Base-by-base conservation (phyloP, 2,113 vertebrate genomes). In the Chaetura pelagica region DNA sequence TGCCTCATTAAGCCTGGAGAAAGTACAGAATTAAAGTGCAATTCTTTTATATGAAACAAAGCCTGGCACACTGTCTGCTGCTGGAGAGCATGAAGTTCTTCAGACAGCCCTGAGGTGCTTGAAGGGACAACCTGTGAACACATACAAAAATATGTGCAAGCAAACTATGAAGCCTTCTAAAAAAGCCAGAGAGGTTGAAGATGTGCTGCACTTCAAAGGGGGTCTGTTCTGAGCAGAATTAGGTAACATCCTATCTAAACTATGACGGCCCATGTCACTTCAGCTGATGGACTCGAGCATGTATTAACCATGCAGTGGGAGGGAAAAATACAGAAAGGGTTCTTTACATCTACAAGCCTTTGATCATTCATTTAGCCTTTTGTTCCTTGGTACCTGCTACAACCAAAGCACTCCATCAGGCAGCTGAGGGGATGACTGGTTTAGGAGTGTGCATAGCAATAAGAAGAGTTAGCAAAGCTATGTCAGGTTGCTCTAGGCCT, bases 41-140 rank as follows among this genome's bases (percentile, higher is more conserved):
- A 84, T 93, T 91, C 15, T 73, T 93, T 73, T 15, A 19, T 20
- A 80, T n/a, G 67, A 89, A 87, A 61, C n/a, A 87, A 91, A 94
- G 48, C 30, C 63, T 77, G 51, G 49, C 79, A 77, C 40, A 72
- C 40, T 42, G 34, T 77, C 54, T 75, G 64, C 68, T 93, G 57
- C 69, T 94, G 57, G 52, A 82, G 62, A 91, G 49, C 57, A 64
- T 42, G 10, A 48, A 74, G 40, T 69, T 84, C 74, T 82, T 84
- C 66, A 85, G 40, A 51, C 16, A 89, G 63, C 55, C 52, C 34
- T 52, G 35, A 87, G 55, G n/a, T 82, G 42, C 66, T 71, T 62
- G 63, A 90, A 71, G 29, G 15, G 49, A 91, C 8, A 23, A 67
- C 46, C 44, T 74, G 32, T 66, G 48, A 87, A 55, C n/a, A 66